phyloP scores from a whole-genome alignment of 2,113 vertebrate genomes.

The Saccopteryx bilineata region DNA sequence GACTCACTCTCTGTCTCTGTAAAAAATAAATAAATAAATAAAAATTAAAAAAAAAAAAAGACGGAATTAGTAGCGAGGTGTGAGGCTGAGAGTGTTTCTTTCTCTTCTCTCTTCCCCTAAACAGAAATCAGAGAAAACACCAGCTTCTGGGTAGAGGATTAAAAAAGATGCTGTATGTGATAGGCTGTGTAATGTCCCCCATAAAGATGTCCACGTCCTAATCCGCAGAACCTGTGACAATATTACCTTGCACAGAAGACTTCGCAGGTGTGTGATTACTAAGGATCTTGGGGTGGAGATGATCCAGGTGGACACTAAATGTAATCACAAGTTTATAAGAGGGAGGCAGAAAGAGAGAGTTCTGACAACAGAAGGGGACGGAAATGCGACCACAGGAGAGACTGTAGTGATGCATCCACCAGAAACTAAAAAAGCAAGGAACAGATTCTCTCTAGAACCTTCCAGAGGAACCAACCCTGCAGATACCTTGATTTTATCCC shows the following conservation, averaged over 20 bases:
- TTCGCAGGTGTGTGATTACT: background rate
- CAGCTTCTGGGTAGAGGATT: background rate
- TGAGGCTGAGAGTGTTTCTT: background rate
- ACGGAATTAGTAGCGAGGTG: background rate
- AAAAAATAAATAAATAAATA: no score
- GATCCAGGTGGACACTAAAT: background rate
- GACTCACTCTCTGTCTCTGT: no score
- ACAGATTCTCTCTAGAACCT: background rate
- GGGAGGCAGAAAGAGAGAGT: background rate
- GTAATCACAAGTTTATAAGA: background rate
- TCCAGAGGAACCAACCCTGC: background rate
- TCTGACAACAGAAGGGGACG: background rate
- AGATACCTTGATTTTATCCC: background rate
- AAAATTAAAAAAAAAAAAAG: background rate
- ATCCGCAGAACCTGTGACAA: background rate
- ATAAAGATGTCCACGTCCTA: no score
- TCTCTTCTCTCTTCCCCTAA: background rate
- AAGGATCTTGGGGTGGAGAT: background rate
- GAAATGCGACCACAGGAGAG: accelerated
- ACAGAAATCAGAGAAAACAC: background rate
- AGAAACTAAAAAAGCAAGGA: background rate
- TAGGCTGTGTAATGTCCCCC: background rate
- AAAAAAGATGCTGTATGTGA: background rate
- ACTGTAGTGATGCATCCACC: accelerated
- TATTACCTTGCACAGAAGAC: background rate